phyloP scores from a whole-genome alignment of 2,888 invertebrate genomes.

The Eristalis pertinax region DNA sequence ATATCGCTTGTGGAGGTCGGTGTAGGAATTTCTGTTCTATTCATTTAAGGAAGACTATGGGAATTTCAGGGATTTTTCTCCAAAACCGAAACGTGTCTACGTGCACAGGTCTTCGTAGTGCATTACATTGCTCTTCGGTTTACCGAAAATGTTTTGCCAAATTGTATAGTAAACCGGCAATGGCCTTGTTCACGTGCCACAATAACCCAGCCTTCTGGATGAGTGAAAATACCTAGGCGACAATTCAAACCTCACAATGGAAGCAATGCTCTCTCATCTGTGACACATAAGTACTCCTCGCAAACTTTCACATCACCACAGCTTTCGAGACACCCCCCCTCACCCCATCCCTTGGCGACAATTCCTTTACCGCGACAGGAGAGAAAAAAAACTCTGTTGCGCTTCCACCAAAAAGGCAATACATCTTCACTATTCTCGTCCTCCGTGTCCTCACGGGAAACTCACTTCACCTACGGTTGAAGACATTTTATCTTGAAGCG shows the following conservation, averaged over 20 bases:
- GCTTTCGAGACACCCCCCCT: no score
- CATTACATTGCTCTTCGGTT: not conserved
- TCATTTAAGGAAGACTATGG: not conserved
- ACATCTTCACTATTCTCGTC: slow-evolving; percentile 5
- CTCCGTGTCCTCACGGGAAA: slow-evolving; percentile 17
- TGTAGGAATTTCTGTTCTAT: not conserved
- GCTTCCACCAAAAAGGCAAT: not conserved
- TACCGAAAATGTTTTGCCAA: not conserved
- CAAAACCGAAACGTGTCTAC: not conserved
- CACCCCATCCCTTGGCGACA: not conserved
- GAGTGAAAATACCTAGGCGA: slow-evolving; percentile 13
- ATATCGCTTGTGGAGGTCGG: not conserved
- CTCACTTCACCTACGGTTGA: slow-evolving; percentile 5
- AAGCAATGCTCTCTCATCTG: not conserved
- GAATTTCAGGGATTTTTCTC: not conserved
- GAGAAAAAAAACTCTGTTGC: not conserved
- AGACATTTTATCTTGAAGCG: slow-evolving; percentile 34
- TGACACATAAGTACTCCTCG: not conserved
- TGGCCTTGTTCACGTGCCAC: slow-evolving; percentile 1
- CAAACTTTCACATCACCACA: not conserved
- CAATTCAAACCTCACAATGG: slow-evolving; percentile 14
- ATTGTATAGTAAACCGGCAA: not conserved
- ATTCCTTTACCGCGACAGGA: slow-evolving; percentile 2
- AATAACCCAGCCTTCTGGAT: slow-evolving; percentile 17
- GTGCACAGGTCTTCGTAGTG: not conserved